phyloP scores from a whole-genome alignment of 35 echinoderm and acorn worm species.

The Anneissia japonica region DNA sequence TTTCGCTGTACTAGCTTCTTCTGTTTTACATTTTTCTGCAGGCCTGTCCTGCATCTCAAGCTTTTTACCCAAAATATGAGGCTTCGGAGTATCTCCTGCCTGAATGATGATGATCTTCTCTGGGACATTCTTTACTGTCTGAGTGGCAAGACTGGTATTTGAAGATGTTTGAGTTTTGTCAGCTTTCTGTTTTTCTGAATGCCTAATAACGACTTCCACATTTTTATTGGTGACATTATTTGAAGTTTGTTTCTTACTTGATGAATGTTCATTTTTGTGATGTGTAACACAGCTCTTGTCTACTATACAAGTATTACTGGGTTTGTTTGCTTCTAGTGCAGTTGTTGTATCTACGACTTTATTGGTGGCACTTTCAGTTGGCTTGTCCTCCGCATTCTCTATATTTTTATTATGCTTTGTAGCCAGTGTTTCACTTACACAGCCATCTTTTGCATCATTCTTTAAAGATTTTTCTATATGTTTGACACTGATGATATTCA shows the following conservation, averaged over 20 bases:
- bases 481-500: neutral
- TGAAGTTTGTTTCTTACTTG: neutral
- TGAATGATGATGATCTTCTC: neutral
- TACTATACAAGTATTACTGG: neutral
- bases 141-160: neutral
- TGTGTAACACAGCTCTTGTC: neutral
- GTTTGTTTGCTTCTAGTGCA: neutral
- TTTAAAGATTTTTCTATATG: too few species aligned
- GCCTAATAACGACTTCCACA: neutral
- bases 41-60: neutral
- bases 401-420: neutral
- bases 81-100: neutral
- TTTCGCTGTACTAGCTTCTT: neutral
- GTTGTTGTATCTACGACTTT: neutral
- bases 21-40: conserved; percentile 6
- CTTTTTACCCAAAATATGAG: conserved; percentile 29
- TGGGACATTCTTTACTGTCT: neutral
- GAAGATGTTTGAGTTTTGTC: too few species aligned
- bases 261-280: neutral
- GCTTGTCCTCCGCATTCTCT: neutral
- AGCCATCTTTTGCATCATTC: too few species aligned
- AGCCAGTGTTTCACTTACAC: neutral
- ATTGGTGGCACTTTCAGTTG: neutral
- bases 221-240: neutral
- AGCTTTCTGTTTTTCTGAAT: neutral